A percentile compares a stretch with the other conserved stretches of the same genome.
These are phyloP conservation scores for Actinia tenebrosa DNA, from an alignment of 64 coral and sea anemone genomes.

Conservation along the genomic window DNA sequence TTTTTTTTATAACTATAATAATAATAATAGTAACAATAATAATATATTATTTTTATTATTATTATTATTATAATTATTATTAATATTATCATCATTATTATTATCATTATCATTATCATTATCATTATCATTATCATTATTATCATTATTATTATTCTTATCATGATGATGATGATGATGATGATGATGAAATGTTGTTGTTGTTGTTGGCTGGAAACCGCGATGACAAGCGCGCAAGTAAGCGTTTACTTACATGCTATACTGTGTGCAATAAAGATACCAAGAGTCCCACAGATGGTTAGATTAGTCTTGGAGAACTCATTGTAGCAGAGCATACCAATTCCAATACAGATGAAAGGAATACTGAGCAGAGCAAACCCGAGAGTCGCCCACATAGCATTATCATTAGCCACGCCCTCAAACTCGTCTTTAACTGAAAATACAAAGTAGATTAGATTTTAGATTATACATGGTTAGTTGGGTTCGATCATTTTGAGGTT, in stretches of 20 bases:
- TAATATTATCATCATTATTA: too few species aligned
- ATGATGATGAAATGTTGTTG: too few species aligned
- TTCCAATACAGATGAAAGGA: conserved; percentile 44
- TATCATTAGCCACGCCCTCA: conserved; percentile 76
- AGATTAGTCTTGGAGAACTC: conserved; percentile 73
- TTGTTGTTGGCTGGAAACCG: too few species aligned
- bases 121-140: too few species aligned
- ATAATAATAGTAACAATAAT: too few species aligned
- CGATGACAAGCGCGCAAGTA: background rate
- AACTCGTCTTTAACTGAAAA: conserved; percentile 82
- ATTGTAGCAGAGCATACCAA: conserved; percentile 68
- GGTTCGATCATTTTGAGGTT: too few species aligned
- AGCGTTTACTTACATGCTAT: conserved; percentile 69
- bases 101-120: too few species aligned
- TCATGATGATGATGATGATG: too few species aligned
- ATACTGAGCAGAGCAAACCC: conserved; percentile 71
- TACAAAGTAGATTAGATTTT: background rate
- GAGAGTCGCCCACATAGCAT: conserved; percentile 79
- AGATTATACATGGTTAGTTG: background rate
- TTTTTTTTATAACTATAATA: too few species aligned
- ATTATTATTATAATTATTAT: too few species aligned
- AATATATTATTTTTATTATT: too few species aligned
- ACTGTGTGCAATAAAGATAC: conserved; percentile 61
- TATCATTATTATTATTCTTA: too few species aligned
- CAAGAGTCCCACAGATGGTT: conserved; percentile 50